Evolutionary conservation across 2,888 invertebrate genomes (phyloP).

Genomic region (Antheraea assamensis): DNA sequence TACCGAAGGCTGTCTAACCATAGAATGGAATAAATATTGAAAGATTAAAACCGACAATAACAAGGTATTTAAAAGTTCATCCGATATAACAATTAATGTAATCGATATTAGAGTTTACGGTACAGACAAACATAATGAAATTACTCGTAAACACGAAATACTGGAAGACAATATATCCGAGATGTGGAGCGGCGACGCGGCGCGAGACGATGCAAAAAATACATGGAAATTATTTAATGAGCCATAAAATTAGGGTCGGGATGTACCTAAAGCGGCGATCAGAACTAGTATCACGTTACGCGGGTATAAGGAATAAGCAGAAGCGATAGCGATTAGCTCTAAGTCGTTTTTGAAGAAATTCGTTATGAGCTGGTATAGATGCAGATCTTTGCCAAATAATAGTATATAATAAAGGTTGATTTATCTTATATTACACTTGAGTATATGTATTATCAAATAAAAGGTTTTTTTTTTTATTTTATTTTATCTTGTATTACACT

Average conservation of each 20-base stretch:
- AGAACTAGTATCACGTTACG: constrained; percentile 61
- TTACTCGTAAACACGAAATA: constrained; percentile 38
- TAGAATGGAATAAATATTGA: constrained; percentile 3
- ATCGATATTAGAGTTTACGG: constrained; percentile 59
- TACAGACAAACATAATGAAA: constrained; percentile 57
- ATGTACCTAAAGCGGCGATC: constrained; percentile 49
- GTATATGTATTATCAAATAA: no score
- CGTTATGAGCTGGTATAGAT: no score
- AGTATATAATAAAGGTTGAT: no score
- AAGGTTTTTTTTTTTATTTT: no score
- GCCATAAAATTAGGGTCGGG: constrained; percentile 77
- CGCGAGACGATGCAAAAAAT: constrained; percentile 65
- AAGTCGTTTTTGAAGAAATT: not conserved
- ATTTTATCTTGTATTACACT: no score
- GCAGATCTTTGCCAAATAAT: no score
- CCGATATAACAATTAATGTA: constrained; percentile 47
- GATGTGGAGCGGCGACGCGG: constrained; percentile 28
- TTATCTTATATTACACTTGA: no score
- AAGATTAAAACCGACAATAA: constrained; percentile 13
- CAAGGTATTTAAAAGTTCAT: constrained; percentile 17
- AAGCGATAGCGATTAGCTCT: not conserved
- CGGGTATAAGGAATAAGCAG: constrained; percentile 32
- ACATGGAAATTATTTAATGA: constrained; percentile 71
- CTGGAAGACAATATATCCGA: constrained; percentile 49
- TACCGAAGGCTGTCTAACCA: not conserved